Base-by-base conservation (phyloP, 2,113 vertebrate genomes). In the Perca flavescens region DNA sequence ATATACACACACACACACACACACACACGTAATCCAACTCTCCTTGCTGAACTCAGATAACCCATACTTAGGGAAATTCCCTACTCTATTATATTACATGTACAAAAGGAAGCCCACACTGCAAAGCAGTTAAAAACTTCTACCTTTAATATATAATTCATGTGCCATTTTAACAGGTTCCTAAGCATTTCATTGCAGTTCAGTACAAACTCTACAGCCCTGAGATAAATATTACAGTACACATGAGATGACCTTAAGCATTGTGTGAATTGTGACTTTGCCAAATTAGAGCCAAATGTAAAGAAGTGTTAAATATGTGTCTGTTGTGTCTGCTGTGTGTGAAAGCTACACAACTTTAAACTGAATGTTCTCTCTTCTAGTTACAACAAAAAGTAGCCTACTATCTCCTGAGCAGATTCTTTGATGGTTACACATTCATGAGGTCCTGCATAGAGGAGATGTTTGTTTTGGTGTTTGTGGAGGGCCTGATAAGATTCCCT, bases 121-220 rank as follows among this genome's bases (percentile, higher is more conserved):
- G 88, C 74, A 88, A 89, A 92, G 92, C 93, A 89, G 89, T 93
- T 93, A 93, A 86, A 94, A 95, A 91, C 80, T 21, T 93, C 84
- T 93, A 94, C 80, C 77, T 95, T 96, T 96, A 94, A 93, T 95
- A 86, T 86, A 84, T 83, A 54, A 85, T 89, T 89, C 54, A 72
- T 82, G 62, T 86, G 85, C 79, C 84, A 90, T 63, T 90, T 92
- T 82, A 80, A 88, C 74, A 88, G 53, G 73, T 85, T 88, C 74
- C 82, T 79, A 89, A 93, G 87, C 86, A 86, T 89, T 90, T 86
- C 78, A 91, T 77, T 85, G 73, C 81, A 88, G 88, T 74, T 89
- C 65, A 73, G 75, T 80, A 83, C 78, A 93, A 89, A 89, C 25
- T 67, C 87, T 93, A 93, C 82, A 88, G 77, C 80, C 65, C 6